Percentiles rank a stretch among this genome's conserved stretches.
Conservation (phyloP, 2,113 vertebrate species). For the Hippoglossus stenolepis region DNA sequence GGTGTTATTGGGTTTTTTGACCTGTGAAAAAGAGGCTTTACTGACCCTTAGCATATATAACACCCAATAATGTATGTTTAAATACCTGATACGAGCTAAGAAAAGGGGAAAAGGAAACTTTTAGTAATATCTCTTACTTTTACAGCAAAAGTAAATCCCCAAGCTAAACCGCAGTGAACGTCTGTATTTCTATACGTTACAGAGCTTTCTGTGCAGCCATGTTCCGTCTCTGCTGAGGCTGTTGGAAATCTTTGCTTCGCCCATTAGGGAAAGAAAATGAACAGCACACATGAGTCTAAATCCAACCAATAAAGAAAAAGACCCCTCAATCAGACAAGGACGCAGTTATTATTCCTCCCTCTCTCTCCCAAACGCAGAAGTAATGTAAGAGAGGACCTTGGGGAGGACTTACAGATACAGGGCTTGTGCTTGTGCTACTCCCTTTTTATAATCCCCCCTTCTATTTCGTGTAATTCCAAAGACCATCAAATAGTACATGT, state of each 20-base stretch:
- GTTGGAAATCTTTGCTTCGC: constrained; percentile 28
- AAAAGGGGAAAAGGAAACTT: too few relatives aligned
- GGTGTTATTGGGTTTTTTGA: neutral
- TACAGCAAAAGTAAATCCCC: constrained; percentile 15
- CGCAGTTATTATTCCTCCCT: constrained; percentile 55
- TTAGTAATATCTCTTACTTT: neutral
- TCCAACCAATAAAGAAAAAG: constrained; percentile 62
- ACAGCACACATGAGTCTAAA: constrained; percentile 65
- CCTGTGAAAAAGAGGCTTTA: neutral
- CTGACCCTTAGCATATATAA: too few relatives aligned
- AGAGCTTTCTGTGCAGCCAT: constrained; percentile 1
- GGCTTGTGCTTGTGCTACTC: constrained; percentile 32
- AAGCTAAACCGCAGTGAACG: neutral
- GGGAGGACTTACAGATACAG: constrained; percentile 60
- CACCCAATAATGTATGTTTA: too few relatives aligned
- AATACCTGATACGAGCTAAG: too few relatives aligned
- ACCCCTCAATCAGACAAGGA: constrained; percentile 57
- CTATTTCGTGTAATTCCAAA: constrained; percentile 57
- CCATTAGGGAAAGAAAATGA: constrained; percentile 49
- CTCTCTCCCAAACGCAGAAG: constrained; percentile 40
- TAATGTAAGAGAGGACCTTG: constrained; percentile 48
- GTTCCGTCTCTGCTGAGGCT: constrained; percentile 19
- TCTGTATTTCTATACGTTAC: constrained; percentile 33
- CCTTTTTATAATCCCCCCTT: constrained; percentile 58
- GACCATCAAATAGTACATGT: constrained; percentile 39